Base-by-base conservation (phyloP, 2,797 vertebrate species). In the Hybognathus amarus region DNA sequence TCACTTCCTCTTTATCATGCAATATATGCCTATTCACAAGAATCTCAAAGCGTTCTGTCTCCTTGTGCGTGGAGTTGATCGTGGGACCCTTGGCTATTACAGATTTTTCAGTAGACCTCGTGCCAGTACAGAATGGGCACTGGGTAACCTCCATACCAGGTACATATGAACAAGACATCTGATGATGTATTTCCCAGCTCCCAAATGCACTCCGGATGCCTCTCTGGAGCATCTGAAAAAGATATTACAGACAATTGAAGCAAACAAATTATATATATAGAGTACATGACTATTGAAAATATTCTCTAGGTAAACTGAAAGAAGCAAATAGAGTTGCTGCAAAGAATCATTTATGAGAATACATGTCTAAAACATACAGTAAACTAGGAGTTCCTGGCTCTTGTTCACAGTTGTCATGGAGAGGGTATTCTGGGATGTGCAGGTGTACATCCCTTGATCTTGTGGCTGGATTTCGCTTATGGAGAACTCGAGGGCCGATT, bases 111-210 rank as follows among this genome's bases (percentile, higher is more conserved):
- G n/a, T 71, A 30, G 13, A 24, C 50, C 42, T 83, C 75, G 67
- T 67, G 91, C 97, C 96, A 97, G 85, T 89, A 88, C 66, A 99
- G 92, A 3, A 63, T 90, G 2, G 98, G 97, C 33, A 88, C 52
- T 20, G 97, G 98, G 84, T 97, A 95, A 0, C 94, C 95, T 6
- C 95, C 95, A 0, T 88, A 84, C 98, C 98, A 99, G 85, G 45
- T 91, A 92, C 98, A 99, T 85, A 22, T 91, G 85, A 99, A 95
- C 70, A 92, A 86, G 76, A 96, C 79, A 9, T 83, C 67, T 36
- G 91, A 86, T 0, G 84, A 73, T 0, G 90, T 88, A 0, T 75
- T 82, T 0, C 84, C 87, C 1, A 61, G 61, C 0, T 86, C 87
- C 87, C 94, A 96, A 85, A 83, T 89, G 80, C 98, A 99, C 45